Evolutionary conservation across 2,888 invertebrate genomes (phyloP).

Genomic region (Melitaea athalia): DNA sequence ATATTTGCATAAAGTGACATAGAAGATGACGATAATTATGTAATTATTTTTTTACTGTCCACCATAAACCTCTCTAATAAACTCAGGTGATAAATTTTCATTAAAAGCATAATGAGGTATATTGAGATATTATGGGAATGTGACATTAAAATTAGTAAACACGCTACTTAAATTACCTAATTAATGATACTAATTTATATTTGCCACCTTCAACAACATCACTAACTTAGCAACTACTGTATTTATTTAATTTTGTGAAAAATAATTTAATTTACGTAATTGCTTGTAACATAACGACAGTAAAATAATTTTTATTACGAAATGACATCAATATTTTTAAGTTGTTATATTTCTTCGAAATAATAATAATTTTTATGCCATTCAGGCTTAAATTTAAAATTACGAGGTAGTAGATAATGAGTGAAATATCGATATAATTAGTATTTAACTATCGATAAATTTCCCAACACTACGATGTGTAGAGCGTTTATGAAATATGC

Average conservation of each 20-base stretch:
- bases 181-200: slow-evolving; percentile 26
- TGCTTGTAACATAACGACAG: background rate
- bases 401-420: background rate
- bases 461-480: slow-evolving; percentile 48
- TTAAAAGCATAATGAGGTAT: slow-evolving; percentile 19
- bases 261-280: background rate
- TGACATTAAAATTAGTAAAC: slow-evolving; percentile 12
- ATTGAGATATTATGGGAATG: background rate
- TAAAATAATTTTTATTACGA: too few relatives aligned
- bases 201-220: background rate
- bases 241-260: background rate
- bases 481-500: slow-evolving; percentile 78
- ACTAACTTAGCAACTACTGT: background rate
- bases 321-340: too few relatives aligned
- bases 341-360: too few relatives aligned
- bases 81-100: slow-evolving; percentile 22
- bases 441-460: slow-evolving; percentile 38
- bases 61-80: slow-evolving; percentile 8
- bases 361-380: too few relatives aligned
- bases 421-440: background rate
- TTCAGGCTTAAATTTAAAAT: too few relatives aligned
- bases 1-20: slow-evolving; percentile 27
- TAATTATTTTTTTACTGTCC: slow-evolving; percentile 18
- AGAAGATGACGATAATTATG: slow-evolving; percentile 10
- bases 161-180: slow-evolving; percentile 15